A percentile compares a stretch with the other conserved stretches of the same genome.
phyloP scores from a whole-genome alignment of 2,888 invertebrate genomes.

The Deilephila elpenor region DNA sequence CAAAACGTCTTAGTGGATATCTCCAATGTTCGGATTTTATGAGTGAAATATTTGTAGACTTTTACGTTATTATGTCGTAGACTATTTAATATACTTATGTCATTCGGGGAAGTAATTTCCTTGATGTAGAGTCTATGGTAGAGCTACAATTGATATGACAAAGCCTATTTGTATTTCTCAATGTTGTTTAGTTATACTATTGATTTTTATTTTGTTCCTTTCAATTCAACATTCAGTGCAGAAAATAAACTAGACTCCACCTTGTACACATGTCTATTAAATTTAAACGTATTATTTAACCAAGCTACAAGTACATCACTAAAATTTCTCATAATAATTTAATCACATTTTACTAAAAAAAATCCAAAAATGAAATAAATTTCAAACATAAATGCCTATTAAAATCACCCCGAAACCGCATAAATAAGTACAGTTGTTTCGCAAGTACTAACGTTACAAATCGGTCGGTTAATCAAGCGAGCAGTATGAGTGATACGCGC shows the following conservation, averaged over 20 bases:
- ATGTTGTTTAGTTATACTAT: too few relatives aligned
- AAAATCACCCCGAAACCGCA: not conserved
- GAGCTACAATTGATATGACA: too few relatives aligned
- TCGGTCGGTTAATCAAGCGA: constrained; percentile 62
- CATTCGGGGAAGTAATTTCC: not conserved
- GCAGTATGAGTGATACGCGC: constrained; percentile 62
- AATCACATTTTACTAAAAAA: too few relatives aligned
- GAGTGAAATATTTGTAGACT: constrained; percentile 1
- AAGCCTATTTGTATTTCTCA: too few relatives aligned
- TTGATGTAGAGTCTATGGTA: not conserved
- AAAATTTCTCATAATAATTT: too few relatives aligned
- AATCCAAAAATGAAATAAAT: too few relatives aligned
- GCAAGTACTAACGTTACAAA: constrained; percentile 8
- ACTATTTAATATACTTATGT: not conserved
- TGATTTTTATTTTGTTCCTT: too few relatives aligned
- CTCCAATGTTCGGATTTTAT: constrained; percentile 10
- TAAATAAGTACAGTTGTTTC: not conserved
- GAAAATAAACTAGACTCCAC: too few relatives aligned
- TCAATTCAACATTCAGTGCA: too few relatives aligned
- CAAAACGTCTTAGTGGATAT: constrained; percentile 5
- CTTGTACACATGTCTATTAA: too few relatives aligned
- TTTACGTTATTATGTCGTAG: not conserved
- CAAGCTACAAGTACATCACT: too few relatives aligned
- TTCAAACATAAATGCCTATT: not conserved
- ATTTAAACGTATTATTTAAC: too few relatives aligned